Percentiles rank a stretch among this genome's conserved stretches.
Evolutionary conservation across 1,140 invertebrate species (phyloP).

Genomic region (Antheraea mylitta): DNA sequence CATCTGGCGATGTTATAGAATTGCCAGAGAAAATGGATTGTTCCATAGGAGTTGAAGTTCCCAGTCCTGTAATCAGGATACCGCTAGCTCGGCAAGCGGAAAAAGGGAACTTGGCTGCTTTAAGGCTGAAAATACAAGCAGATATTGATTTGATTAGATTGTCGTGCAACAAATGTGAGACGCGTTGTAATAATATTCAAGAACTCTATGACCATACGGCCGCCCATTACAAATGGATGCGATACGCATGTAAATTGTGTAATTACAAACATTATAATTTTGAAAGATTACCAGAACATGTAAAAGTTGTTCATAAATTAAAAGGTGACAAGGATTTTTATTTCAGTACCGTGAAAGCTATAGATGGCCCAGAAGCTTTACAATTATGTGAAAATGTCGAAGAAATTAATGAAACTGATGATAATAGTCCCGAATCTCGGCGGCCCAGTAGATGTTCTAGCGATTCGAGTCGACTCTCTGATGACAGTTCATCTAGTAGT

Average conservation of each 20-base stretch:
- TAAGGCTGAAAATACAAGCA: slow-evolving; percentile 49
- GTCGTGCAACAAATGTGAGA: slow-evolving; percentile 65
- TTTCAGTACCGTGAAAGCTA: slow-evolving; percentile 65
- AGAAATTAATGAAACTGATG: slow-evolving; percentile 38
- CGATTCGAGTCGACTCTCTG: slow-evolving; percentile 65
- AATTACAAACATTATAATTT: slow-evolving; percentile 79
- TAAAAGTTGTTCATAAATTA: slow-evolving; percentile 75
- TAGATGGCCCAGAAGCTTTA: slow-evolving; percentile 57
- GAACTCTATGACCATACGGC: slow-evolving; percentile 79
- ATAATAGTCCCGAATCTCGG: slow-evolving; percentile 51
- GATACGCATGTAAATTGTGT: slow-evolving; percentile 80
- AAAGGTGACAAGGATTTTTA: slow-evolving; percentile 70
- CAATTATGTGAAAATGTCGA: slow-evolving; percentile 43
- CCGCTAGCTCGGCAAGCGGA: slow-evolving; percentile 55
- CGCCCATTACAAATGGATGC: slow-evolving; percentile 78
- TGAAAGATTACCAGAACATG: slow-evolving; percentile 78
- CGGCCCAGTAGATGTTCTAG: slow-evolving; percentile 67
- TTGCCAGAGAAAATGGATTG: slow-evolving; percentile 22
- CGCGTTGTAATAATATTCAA: slow-evolving; percentile 59
- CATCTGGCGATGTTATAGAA: slow-evolving; percentile 9
- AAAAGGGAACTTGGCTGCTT: slow-evolving; percentile 56
- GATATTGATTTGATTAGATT: slow-evolving; percentile 50
- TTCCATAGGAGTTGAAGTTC: not conserved
- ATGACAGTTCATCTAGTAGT: slow-evolving; percentile 65
- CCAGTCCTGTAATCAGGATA: slow-evolving; percentile 33